Evolutionary conservation across 1,140 invertebrate species (phyloP).

Genomic region (Calliopsis andreniformis): DNA sequence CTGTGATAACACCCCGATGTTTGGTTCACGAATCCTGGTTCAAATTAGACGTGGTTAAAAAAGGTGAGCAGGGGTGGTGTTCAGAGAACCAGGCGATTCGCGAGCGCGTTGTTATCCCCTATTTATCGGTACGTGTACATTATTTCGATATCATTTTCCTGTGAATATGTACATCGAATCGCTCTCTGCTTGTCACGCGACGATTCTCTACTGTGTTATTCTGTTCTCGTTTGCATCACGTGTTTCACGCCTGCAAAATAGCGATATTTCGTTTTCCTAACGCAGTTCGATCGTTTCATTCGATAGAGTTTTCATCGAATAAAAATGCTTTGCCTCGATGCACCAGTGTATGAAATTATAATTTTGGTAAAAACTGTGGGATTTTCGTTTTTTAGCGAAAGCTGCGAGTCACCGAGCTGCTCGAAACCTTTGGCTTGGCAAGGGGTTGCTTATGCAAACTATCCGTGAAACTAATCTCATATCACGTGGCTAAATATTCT

Average conservation of each 20-base stretch:
- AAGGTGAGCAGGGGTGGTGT: not conserved
- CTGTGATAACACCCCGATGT: too few relatives aligned
- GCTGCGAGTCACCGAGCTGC: not conserved
- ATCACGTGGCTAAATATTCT: constrained; percentile 55
- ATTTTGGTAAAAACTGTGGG: not conserved
- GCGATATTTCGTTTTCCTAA: not conserved
- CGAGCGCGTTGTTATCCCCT: constrained; percentile 34
- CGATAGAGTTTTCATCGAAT: not conserved
- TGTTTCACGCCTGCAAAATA: constrained; percentile 3
- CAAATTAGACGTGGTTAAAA: not conserved
- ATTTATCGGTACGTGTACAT: constrained; percentile 15
- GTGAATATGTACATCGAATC: constrained; percentile 43
- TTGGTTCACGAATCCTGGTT: constrained; percentile 56
- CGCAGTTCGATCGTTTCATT: not conserved
- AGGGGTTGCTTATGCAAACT: constrained; percentile 52
- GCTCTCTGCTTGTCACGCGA: constrained; percentile 32
- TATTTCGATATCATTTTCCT: constrained; percentile 48
- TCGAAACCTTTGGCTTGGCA: constrained; percentile 24
- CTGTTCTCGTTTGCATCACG: not conserved
- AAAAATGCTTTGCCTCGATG: not conserved
- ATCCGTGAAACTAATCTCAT: constrained; percentile 55
- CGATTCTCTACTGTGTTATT: constrained; percentile 24
- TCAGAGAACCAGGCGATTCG: not conserved
- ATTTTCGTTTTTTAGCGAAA: not conserved
- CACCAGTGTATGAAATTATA: too few relatives aligned